Base-by-base conservation (phyloP, 2,888 invertebrate genomes). In the Stenodema calcarata region DNA sequence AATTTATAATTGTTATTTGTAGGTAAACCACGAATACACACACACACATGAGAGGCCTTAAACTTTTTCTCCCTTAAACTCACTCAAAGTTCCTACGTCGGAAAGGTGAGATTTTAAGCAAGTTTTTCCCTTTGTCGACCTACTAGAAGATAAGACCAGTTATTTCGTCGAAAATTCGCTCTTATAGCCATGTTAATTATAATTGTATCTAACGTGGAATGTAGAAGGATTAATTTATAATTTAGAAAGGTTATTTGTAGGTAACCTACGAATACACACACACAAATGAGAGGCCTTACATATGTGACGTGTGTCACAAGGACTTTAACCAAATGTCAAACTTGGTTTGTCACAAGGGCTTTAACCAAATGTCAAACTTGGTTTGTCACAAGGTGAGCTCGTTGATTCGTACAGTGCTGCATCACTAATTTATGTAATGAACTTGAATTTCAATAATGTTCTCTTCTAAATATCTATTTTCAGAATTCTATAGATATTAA, bases 351-450 rank as follows among this genome's bases (percentile, higher is more conserved):
- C 16, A 42, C 16, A 87, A 83, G 90, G 95, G 95, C 0, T 96
- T 95, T 92, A 96, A 95, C 90, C 95, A 96, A 90, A 95, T 95
- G 92, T 95, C 95, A 14, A 95, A 96, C 91, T 92, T 95, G 86
- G 95, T 95, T 90, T 95, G 95, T 90, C 95, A 96, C 90, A 95
- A 95, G 90, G 93, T 94, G 35, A 30, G 89, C 95, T 69, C 11
- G 54, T 16, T 2, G 12, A 14, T 16, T 12, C 12, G 47, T 47
- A 47, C 47, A 2, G n/a, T n/a, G n/a, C 16, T 1, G 16, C 4
- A 12, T 47, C 47, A 12, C 12, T 47, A 12, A 47, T 47, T 2
- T 7, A 16, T 12, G 12, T 1, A 12, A 4, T 14, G 7, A 47
- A 12, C 2, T 47, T 35, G 35, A 47, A 47, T 7, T 4, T 12